Evolutionary conservation across 2,888 invertebrate genomes (phyloP).

Genomic region (Pterostichus madidus): DNA sequence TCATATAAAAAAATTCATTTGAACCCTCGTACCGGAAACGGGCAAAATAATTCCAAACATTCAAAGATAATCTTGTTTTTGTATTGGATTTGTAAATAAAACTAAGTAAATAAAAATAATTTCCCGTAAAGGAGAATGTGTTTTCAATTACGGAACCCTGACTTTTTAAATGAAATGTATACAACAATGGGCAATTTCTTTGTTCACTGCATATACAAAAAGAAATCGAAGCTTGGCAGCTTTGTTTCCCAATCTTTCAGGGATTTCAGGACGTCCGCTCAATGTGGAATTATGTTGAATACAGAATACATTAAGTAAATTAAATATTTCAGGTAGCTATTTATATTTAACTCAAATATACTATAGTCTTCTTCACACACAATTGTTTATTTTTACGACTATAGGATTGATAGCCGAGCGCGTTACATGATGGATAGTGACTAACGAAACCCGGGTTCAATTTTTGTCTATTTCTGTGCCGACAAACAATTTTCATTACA

Average conservation of each 20-base stretch:
- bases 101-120: constrained; percentile 41
- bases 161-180: constrained; percentile 49
- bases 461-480: no score
- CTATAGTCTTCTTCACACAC: no score
- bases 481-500: no score
- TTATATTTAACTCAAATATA: no score
- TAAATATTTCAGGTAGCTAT: no score
- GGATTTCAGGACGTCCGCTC: constrained; percentile 10
- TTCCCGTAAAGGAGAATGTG: constrained; percentile 16
- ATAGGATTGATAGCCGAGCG: no score
- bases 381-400: no score
- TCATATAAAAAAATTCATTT: constrained; percentile 1
- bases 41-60: constrained; percentile 5
- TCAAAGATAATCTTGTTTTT: constrained; percentile 34
- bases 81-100: constrained; percentile 17
- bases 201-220: constrained; percentile 44
- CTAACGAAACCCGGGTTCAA: no score
- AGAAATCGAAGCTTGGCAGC: neutral
- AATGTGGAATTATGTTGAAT: constrained; percentile 10
- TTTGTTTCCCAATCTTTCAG: constrained; percentile 30
- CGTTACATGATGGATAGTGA: no score
- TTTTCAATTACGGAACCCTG: constrained; percentile 37
- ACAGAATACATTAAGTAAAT: no score
- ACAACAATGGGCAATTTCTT: constrained; percentile 36
- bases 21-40: neutral